Conservation (phyloP, 2,113 vertebrate genomes). For the Anolis sagrei region DNA sequence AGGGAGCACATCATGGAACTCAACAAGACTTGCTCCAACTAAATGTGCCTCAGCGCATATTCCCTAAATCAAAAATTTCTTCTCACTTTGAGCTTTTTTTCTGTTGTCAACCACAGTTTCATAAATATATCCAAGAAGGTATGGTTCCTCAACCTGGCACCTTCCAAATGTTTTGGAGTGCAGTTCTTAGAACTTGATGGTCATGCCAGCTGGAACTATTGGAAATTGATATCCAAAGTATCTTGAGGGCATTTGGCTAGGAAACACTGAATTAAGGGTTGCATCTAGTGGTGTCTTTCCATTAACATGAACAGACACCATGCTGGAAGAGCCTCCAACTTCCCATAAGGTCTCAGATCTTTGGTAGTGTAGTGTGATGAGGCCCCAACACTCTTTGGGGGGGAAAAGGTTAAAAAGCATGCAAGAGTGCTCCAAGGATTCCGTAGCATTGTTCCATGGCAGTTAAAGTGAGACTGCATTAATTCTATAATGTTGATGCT, state of each 20-base stretch:
- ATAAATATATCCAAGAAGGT: not conserved
- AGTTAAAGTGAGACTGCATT: too few relatives aligned
- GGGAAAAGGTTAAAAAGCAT: too few relatives aligned
- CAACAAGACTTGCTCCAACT: not conserved
- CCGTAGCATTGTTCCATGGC: too few relatives aligned
- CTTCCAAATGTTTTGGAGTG: not conserved
- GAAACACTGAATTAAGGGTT: not conserved
- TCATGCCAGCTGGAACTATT: not conserved
- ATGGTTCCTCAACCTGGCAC: not conserved
- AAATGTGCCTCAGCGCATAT: not conserved
- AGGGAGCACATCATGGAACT: conserved; percentile 21
- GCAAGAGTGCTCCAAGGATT: too few relatives aligned
- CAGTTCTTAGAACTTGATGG: not conserved
- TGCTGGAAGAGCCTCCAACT: not conserved
- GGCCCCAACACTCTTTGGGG: too few relatives aligned
- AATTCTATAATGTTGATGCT: too few relatives aligned
- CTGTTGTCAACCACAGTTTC: not conserved
- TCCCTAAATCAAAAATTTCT: not conserved
- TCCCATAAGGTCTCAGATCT: not conserved
- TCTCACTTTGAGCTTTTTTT: not conserved
- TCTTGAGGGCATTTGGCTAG: not conserved
- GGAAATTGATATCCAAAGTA: not conserved
- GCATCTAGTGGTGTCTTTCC: not conserved
- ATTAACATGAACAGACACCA: not conserved
- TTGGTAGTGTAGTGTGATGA: too few relatives aligned